These are phyloP conservation scores for Caenorhabditis inopinata DNA, from an alignment of 1,140 invertebrate species.

Conservation along the genomic window DNA sequence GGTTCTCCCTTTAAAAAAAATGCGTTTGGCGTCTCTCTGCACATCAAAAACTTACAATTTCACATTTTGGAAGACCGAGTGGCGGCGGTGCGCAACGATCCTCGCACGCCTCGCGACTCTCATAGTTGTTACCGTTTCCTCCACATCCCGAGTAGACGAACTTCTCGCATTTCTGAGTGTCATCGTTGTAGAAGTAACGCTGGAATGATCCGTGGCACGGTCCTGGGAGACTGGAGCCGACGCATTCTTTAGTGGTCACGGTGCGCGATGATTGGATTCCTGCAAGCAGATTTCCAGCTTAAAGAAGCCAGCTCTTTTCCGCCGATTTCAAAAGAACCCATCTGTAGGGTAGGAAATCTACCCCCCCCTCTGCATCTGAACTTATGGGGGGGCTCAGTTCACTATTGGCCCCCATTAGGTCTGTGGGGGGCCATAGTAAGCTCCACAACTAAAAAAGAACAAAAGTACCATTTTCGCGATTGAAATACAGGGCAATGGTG, in stretches of 20 bases:
- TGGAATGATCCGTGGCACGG: slow-evolving; percentile 52
- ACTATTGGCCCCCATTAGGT: no score
- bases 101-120: slow-evolving; percentile 56
- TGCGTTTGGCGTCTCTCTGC: not conserved
- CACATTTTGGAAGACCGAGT: slow-evolving; percentile 48
- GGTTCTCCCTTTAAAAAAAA: slow-evolving; percentile 39
- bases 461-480: no score
- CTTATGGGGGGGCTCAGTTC: no score
- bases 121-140: slow-evolving; percentile 67
- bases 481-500: no score
- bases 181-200: slow-evolving; percentile 59
- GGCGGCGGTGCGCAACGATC: slow-evolving; percentile 54
- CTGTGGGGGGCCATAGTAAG: no score
- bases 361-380: no score
- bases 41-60: slow-evolving; percentile 10
- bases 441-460: no score
- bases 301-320: no score
- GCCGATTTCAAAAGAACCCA: no score
- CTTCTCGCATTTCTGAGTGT: slow-evolving; percentile 48
- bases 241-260: slow-evolving; percentile 56
- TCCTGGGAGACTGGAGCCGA: slow-evolving; percentile 49
- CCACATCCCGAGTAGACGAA: slow-evolving; percentile 63
- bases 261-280: slow-evolving; percentile 53
- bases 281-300: no score
- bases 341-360: no score